A percentile compares a stretch with the other conserved stretches of the same genome.
These are phyloP conservation scores for Neofelis nebulosa DNA, from an alignment of 2,113 vertebrate species.

Conservation along the genomic window DNA sequence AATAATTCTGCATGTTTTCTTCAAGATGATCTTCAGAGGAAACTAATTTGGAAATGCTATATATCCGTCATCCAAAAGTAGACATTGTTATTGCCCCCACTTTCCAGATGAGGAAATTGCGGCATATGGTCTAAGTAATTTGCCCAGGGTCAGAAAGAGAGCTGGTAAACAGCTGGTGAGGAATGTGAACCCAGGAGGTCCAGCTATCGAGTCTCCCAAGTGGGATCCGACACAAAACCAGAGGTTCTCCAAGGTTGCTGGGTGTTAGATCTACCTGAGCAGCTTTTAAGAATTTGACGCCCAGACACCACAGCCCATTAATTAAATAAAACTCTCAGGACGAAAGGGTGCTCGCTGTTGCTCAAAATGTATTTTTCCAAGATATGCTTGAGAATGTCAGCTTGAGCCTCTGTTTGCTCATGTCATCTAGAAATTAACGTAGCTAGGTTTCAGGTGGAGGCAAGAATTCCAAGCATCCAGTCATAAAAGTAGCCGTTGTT, in stretches of 20 bases:
- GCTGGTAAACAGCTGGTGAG: background rate
- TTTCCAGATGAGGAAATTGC: background rate
- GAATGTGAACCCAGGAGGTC: background rate
- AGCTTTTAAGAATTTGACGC: background rate
- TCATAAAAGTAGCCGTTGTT: background rate
- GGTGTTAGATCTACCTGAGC: background rate
- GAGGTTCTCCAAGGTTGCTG: background rate
- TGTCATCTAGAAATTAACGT: background rate
- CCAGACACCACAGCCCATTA: background rate
- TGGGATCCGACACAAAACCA: background rate
- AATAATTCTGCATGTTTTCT: constrained; percentile 9
- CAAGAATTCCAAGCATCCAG: background rate
- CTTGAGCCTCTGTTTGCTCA: background rate
- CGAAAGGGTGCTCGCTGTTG: background rate
- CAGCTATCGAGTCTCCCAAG: background rate
- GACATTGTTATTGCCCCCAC: background rate
- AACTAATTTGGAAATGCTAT: background rate
- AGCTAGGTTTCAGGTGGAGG: background rate
- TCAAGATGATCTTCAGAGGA: background rate
- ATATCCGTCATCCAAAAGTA: background rate
- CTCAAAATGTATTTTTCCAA: constrained; percentile 24
- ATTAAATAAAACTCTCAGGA: background rate
- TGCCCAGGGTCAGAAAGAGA: background rate
- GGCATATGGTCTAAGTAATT: background rate
- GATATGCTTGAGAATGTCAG: background rate